Base-by-base conservation (phyloP, 2,797 vertebrate genomes). In the Pantherophis alleghaniensis region DNA sequence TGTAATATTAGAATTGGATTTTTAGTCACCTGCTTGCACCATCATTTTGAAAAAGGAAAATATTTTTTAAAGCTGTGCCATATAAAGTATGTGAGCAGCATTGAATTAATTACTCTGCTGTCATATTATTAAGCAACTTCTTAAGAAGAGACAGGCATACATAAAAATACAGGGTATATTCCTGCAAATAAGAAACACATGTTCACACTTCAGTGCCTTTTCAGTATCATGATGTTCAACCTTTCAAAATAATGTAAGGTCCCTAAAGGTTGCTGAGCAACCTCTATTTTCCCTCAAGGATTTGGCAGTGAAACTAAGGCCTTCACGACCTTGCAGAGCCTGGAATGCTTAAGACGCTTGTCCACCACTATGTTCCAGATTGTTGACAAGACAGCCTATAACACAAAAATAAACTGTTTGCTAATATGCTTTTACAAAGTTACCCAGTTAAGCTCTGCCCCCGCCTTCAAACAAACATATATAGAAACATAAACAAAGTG, bases 341-440 rank as follows among this genome's bases (percentile, higher is more conserved):
- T 95, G 91, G 6, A 92, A 94, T 83, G 91, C 55, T 32, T 95
- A 95, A 89, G 66, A 63, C 13, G 26, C n/a, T 83, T 92, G 90
- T 94, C 95, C 95, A 88, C 0, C 0, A 47, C 63, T 91, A 47
- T 57, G 90, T 88, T 60, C 28, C 51, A 24, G 51, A 90, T 92
- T 96, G 90, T 87, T 95, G 93, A 93, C 93, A 96, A 97, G 95
- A 93, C 94, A 95, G 93, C 94, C 28, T 91, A 89, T 92, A 93
- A n/a, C 90, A 92, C 91, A 95, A 96, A 96, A 59, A 92, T 89
- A 95, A 95, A 74, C 87, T 20, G 89, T 95, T 95, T 95, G 88
- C 60, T 94, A 88, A 94, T 37, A 74, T 0, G 0, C 79, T n/a
- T 92, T 94, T 93, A 93, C 92, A 95, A 22, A 0, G 51, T 74